Conservation (phyloP, 2,797 vertebrate genomes). For the Hylomyscus alleni region DNA sequence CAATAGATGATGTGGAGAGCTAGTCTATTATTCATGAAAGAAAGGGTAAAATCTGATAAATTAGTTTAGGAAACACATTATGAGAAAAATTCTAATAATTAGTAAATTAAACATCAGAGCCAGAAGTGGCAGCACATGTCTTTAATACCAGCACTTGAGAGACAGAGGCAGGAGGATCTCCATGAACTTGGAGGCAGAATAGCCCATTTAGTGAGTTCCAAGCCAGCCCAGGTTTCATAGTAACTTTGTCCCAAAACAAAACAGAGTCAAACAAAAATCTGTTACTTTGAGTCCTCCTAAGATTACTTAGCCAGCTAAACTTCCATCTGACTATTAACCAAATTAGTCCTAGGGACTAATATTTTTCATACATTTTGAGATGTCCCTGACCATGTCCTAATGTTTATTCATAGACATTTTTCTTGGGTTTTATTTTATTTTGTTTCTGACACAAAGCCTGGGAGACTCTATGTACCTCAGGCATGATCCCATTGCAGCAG, state of each 20-base stretch:
- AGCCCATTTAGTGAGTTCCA: not conserved
- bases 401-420: not conserved
- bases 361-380: not conserved
- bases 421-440: not conserved
- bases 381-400: not conserved
- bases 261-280: not conserved
- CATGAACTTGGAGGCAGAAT: not conserved
- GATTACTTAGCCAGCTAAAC: constrained; percentile 25
- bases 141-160: not conserved
- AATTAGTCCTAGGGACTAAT: not conserved
- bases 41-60: not conserved
- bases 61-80: not conserved
- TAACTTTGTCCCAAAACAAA: not conserved
- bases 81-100: not conserved
- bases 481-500: not conserved
- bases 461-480: not conserved
- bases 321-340: constrained; percentile 8
- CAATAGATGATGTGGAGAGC: not conserved
- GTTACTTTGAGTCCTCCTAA: not conserved
- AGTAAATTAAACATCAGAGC: not conserved
- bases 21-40: not conserved
- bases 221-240: not conserved
- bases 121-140: not conserved
- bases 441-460: not conserved
- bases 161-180: not conserved